Evolutionary conservation across 2,797 vertebrate genomes (phyloP).

Genomic region (Mastacembelus armatus): DNA sequence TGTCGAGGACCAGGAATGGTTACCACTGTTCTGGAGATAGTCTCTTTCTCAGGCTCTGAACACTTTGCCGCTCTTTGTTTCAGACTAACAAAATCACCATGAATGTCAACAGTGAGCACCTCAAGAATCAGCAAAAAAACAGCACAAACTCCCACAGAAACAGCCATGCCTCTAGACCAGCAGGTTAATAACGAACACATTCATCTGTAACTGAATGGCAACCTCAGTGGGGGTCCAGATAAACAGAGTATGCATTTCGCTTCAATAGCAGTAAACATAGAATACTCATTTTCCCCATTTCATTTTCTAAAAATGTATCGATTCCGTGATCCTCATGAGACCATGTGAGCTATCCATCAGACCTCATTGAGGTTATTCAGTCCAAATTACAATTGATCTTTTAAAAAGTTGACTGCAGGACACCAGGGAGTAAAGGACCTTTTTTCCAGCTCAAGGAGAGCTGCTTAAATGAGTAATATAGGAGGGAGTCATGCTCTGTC

Average conservation of each 20-base stretch:
- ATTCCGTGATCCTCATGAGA: slow-evolving; percentile 45
- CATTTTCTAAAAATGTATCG: slow-evolving; percentile 66
- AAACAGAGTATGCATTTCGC: slow-evolving; percentile 39
- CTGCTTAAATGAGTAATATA: slow-evolving; percentile 61
- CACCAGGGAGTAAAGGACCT: slow-evolving; percentile 57
- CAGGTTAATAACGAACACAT: slow-evolving; percentile 24
- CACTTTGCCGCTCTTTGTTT: not conserved
- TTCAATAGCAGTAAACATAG: slow-evolving; percentile 39
- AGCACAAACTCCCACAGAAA: slow-evolving; percentile 21
- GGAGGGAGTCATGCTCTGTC: slow-evolving; percentile 45
- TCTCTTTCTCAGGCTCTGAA: not conserved
- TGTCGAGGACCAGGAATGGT: not conserved
- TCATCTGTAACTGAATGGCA: slow-evolving; percentile 38
- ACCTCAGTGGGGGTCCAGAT: slow-evolving; percentile 28
- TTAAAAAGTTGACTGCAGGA: slow-evolving; percentile 63
- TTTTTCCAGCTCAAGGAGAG: slow-evolving; percentile 63
- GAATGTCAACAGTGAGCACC: slow-evolving; percentile 39
- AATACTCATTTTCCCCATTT: slow-evolving; percentile 48
- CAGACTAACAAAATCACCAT: slow-evolving; percentile 17
- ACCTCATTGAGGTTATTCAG: slow-evolving; percentile 65
- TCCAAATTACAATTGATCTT: slow-evolving; percentile 74
- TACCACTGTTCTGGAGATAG: too few species aligned
- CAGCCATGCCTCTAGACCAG: not conserved
- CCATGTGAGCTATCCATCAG: slow-evolving; percentile 50
- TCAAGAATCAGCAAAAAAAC: slow-evolving; percentile 33